These are phyloP conservation scores for Axea sp. DNA, from an alignment of 2,888 invertebrate species.

Conservation along the genomic window DNA sequence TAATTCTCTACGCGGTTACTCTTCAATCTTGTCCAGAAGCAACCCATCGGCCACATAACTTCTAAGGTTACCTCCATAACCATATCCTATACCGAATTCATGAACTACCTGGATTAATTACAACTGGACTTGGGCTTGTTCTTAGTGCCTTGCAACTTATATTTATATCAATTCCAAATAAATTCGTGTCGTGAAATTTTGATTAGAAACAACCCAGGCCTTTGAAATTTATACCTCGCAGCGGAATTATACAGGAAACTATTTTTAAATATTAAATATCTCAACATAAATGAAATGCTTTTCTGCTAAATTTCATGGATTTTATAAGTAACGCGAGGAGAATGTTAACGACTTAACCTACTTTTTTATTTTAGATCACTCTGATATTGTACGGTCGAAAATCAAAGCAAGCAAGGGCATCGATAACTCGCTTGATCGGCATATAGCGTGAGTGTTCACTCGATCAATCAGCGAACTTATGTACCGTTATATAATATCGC, in stretches of 20 bases:
- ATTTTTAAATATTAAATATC: constrained; percentile 1
- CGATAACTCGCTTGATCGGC: constrained; percentile 69
- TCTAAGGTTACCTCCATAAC: constrained; percentile 67
- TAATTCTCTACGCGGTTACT: constrained; percentile 72
- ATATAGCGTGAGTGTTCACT: constrained; percentile 71
- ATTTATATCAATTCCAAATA: constrained; percentile 47
- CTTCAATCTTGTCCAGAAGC: constrained; percentile 73
- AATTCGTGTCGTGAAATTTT: constrained; percentile 29
- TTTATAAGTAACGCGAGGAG: constrained; percentile 14
- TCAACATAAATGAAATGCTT: neutral
- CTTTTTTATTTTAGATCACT: constrained; percentile 47
- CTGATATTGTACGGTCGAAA: constrained; percentile 41
- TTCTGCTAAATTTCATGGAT: neutral
- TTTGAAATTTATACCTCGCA: neutral
- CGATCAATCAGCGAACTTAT: constrained; percentile 67
- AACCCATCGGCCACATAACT: constrained; percentile 72
- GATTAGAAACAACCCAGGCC: neutral
- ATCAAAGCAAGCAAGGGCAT: constrained; percentile 63
- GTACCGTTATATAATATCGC: constrained; percentile 31
- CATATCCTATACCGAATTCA: constrained; percentile 69
- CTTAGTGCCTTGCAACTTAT: constrained; percentile 40
- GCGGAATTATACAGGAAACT: neutral
- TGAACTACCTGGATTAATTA: constrained; percentile 67
- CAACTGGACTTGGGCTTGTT: constrained; percentile 54
- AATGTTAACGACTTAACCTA: constrained; percentile 48